Conservation (phyloP, 2,888 invertebrate genomes). For the Stenurella melanura region DNA sequence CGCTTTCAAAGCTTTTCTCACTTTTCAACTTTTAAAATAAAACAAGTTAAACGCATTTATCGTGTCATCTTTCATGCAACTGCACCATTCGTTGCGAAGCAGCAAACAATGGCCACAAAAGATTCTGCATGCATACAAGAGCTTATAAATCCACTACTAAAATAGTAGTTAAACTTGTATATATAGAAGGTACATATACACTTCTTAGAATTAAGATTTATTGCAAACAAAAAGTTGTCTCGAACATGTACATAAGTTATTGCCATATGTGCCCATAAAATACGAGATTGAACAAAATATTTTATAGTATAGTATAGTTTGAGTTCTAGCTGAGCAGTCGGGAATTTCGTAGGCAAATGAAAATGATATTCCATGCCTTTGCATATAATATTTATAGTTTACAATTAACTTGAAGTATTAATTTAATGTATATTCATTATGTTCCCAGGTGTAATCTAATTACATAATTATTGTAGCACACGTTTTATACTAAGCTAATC, state of each 20-base stretch:
- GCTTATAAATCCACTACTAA: background rate
- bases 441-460: too few relatives aligned
- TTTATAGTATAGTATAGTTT: background rate
- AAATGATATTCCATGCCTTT: background rate
- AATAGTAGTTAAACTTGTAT: slow-evolving; percentile 18
- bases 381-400: too few relatives aligned
- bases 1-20: background rate
- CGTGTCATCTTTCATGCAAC: slow-evolving; percentile 7
- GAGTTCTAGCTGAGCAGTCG: background rate
- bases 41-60: background rate
- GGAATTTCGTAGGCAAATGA: background rate
- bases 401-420: too few relatives aligned
- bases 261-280: slow-evolving; percentile 1
- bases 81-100: background rate
- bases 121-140: background rate
- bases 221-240: slow-evolving; percentile 16
- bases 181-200: background rate
- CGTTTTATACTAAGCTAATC: too few relatives aligned
- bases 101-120: background rate
- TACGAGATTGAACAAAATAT: slow-evolving; percentile 2
- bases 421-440: too few relatives aligned
- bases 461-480: too few relatives aligned
- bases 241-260: background rate
- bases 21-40: background rate
- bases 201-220: slow-evolving; percentile 12